Conservation (phyloP, 1,140 invertebrate genomes). For the Lasaia peninsularis region DNA sequence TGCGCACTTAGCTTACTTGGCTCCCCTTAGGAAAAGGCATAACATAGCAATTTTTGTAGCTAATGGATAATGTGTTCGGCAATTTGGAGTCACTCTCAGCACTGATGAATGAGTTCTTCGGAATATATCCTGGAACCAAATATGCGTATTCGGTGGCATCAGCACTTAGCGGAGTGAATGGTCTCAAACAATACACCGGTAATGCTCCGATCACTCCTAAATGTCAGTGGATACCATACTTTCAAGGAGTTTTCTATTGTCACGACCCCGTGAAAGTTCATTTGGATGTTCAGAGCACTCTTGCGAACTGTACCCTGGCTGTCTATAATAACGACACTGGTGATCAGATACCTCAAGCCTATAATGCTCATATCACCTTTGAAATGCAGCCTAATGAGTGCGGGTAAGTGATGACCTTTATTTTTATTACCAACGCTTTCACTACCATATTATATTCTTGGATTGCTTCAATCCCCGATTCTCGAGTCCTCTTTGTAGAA, state of each 20-base stretch:
- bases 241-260: slow-evolving; percentile 58
- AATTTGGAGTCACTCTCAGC: slow-evolving; percentile 45
- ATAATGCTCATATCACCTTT: slow-evolving; percentile 51
- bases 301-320: slow-evolving; percentile 34
- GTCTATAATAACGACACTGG: slow-evolving; percentile 58
- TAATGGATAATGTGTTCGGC: slow-evolving; percentile 56
- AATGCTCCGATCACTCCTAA: slow-evolving; percentile 31
- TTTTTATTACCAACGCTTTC: not conserved
- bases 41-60: slow-evolving; percentile 28
- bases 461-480: not conserved
- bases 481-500: no score
- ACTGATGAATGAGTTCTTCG: slow-evolving; percentile 64
- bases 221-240: slow-evolving; percentile 60
- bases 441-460: not conserved
- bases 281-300: slow-evolving; percentile 47
- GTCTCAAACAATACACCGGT: slow-evolving; percentile 43
- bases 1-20: no score
- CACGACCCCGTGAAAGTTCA: slow-evolving; percentile 54
- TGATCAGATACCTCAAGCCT: slow-evolving; percentile 43
- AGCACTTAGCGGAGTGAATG: slow-evolving; percentile 44
- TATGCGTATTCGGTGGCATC: slow-evolving; percentile 53
- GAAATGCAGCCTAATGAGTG: slow-evolving; percentile 45
- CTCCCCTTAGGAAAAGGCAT: no score
- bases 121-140: slow-evolving; percentile 48
- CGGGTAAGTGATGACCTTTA: slow-evolving; percentile 46